phyloP scores from a whole-genome alignment of 2,797 vertebrate species.

The Alca torda region DNA sequence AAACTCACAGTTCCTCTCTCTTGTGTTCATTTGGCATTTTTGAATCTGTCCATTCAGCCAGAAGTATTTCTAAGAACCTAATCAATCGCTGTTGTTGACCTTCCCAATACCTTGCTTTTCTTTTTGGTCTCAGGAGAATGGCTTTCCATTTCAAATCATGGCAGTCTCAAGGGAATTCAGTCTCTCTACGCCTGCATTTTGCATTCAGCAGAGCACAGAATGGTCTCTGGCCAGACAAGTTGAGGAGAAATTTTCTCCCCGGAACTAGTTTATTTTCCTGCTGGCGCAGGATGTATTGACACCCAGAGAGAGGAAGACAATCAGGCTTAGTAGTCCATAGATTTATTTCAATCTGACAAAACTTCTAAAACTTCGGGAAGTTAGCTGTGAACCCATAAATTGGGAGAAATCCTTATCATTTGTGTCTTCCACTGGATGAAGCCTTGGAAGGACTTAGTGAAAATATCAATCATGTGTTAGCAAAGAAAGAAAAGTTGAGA shows the following conservation, averaged over 20 bases:
- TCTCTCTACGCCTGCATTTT: background rate
- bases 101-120: background rate
- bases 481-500: background rate
- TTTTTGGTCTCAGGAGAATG: background rate
- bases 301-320: background rate
- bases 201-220: background rate
- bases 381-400: background rate
- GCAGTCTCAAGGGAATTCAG: background rate
- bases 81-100: background rate
- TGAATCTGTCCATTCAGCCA: background rate
- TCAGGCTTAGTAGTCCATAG: background rate
- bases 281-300: background rate
- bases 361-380: background rate
- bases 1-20: background rate
- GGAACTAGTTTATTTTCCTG: background rate
- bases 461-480: background rate
- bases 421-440: background rate
- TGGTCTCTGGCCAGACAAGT: background rate
- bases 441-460: background rate
- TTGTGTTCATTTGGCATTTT: background rate
- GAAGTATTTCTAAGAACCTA: constrained; percentile 18
- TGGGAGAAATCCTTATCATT: background rate
- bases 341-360: background rate
- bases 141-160: background rate
- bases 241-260: background rate